Evolutionary conservation across 2,888 invertebrate species (phyloP), one percentile per base, ranked within the genome.

Genomic region (Pogonocherus hispidulus): DNA sequence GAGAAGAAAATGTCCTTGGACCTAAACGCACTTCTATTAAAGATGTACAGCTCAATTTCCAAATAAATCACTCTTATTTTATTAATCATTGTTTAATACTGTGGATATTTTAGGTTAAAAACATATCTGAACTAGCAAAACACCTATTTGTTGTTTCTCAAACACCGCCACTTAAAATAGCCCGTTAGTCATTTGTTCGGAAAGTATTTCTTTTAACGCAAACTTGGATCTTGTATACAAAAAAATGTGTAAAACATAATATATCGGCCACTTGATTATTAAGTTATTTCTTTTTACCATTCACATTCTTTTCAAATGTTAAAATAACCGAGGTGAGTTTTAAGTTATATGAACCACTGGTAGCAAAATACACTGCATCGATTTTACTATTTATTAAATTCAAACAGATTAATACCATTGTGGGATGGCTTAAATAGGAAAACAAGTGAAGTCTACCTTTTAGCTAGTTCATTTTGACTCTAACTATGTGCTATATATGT

Each of bases 401-500:
- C 9, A 35, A 27, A 32, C 23, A 3, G 11, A 35, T 27, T 47
- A 16, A 32, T 1, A 35, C 0, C 18, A 18, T 46, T 59, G 47
- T 19, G 3, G 32, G 19, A 19, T 9, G 32, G 44, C 47, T 19
- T 32, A 32, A 35, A 32, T 32, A 35, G 6, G 18, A 57, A 44
- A 27, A 57, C 37, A 73, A 71, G 70, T 75, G 60, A 74, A 72
- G 73, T 79, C 75, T 77, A 78, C 78, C 75, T 73, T 78, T 79
- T 78, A 78, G 70, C 77, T 75, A 78, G 77, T 80, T 76, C 80
- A 80, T 80, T 81, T 82, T 80, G 76, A 81, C 81, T 78, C 23
- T 77, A 80, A 81, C 79, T 80, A 79, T 82, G 80, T 79, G 82
- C 75, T 79, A 52, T 73, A 79, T 79, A 79, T 82, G 82, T 83